Evolutionary conservation across 2,113 vertebrate genomes (phyloP), one percentile per base, ranked within the genome.

Genomic region (Mus pahari): DNA sequence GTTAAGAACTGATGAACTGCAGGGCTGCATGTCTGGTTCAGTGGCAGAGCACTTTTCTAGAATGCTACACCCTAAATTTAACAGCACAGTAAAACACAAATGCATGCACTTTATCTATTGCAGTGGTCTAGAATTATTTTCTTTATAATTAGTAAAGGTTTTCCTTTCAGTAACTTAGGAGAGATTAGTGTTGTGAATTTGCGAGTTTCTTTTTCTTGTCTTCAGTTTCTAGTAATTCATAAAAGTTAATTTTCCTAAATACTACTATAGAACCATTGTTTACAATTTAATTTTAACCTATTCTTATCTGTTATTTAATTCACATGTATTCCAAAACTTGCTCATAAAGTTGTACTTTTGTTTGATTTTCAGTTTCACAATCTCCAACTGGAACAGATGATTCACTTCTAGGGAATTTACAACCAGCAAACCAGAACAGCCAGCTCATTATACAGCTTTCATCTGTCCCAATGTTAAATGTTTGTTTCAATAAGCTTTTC

Each of bases 401-500:
- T 98, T 99, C 99, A 22, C 98, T 99, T 96, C 98, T 99, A 87
- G 98, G 99, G 74, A 99, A 99, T 48, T 98, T 99, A 77, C 99
- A 99, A 86, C 98, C 98, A 90, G 98, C 99, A 39, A 99, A 98
- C 95, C 99, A 98, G 70, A 98, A 98, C 53, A 97, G 97, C 96
- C 98, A 99, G 89, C 94, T 99, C 70, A 98, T 99, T 92, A 97
- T 99, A 89, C 99, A 99, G 96, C 98, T 99, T 95, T 99, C 99
- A 12, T 99, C 99, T 96, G 98, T 99, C 97, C 99, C 99, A 73
- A 99, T 99, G 99, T 98, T 99, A 97, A 99, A 99, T 55, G 92
- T 99, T 71, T 99, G 99, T 98, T 99, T 99, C 98, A 99, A 99
- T 98, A 99, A 99, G 98, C 99, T 99, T 50, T 99, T 99, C 98